Percentiles rank a stretch among this genome's conserved stretches.
Conservation (phyloP, 2,797 vertebrate genomes). For the Sebastes minor region DNA sequence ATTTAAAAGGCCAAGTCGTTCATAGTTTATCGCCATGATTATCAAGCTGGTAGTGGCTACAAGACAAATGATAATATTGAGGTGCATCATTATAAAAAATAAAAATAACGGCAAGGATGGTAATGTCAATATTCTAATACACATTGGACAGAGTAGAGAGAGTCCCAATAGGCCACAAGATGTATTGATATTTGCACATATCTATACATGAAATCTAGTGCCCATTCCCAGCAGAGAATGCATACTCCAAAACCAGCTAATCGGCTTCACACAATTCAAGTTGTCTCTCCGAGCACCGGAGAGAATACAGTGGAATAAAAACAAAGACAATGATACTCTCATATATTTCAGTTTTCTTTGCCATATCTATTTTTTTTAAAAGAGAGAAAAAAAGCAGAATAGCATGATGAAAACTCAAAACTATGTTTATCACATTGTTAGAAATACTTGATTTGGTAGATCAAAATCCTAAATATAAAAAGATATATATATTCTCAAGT, state of each 20-base stretch:
- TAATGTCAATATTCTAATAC: background rate
- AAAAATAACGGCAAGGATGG: background rate
- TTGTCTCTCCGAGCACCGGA: background rate
- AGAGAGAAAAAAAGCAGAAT: background rate
- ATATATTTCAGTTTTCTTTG: background rate
- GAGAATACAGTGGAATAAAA: background rate
- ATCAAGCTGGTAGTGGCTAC: background rate
- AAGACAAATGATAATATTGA: background rate
- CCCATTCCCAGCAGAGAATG: background rate
- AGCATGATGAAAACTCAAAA: background rate
- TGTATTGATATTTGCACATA: background rate
- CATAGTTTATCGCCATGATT: background rate
- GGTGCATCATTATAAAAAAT: background rate
- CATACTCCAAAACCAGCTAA: background rate
- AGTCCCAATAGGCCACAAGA: background rate
- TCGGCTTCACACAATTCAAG: background rate
- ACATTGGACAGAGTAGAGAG: background rate
- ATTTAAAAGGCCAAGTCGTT: slow-evolving; percentile 3
- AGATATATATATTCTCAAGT: background rate
- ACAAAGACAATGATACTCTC: background rate
- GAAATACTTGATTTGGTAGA: background rate
- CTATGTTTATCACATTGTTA: background rate
- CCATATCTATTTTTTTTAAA: background rate
- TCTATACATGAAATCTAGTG: background rate
- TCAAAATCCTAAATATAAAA: background rate